Evolutionary conservation across 2,797 vertebrate species (phyloP), one percentile per base, ranked within the genome.

Genomic region (Melanotaenia trifasciata): DNA sequence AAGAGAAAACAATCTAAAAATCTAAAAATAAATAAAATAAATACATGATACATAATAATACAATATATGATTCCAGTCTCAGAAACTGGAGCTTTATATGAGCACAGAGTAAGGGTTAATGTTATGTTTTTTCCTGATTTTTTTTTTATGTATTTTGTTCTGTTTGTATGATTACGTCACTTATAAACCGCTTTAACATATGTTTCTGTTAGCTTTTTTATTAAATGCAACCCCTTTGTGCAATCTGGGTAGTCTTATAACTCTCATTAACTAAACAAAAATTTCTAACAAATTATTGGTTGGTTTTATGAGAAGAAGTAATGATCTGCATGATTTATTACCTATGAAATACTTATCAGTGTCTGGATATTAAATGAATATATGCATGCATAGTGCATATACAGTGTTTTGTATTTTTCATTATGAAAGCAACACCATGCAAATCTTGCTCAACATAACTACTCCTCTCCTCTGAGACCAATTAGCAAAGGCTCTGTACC

Each of bases 401-500:
- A 47, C 20, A n/a, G 20, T 45, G 43, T 38, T 62, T 22, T 24
- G 38, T 50, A 33, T 50, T 51, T 60, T 65, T 69, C 20, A 60
- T 62, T 60, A 77, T 38, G 6, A 76, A 70, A 67, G 8, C 22
- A n/a, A 50, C 4, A 51, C 50, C 53, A 72, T 54, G 22, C 47
- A 64, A 67, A 74, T 40, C 45, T 51, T 56, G 30, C 50, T 18
- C 38, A 59, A 10, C 36, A 67, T 67, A 47, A 56, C 59, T 33
- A 70, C 64, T 57, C 58, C 51, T 79, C 51, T 60, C 51, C 59
- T 75, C 73, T 1, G 35, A 70, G 64, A 2, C 36, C 51, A 72
- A 76, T 88, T 70, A 3, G 78, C 81, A 69, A 58, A 74, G n/a
- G 45, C 69, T 65, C 57, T 57, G 12, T 64, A 24, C 58, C 43